Conservation (phyloP, 2,888 invertebrate species). For the Anagyrus pseudococci region DNA sequence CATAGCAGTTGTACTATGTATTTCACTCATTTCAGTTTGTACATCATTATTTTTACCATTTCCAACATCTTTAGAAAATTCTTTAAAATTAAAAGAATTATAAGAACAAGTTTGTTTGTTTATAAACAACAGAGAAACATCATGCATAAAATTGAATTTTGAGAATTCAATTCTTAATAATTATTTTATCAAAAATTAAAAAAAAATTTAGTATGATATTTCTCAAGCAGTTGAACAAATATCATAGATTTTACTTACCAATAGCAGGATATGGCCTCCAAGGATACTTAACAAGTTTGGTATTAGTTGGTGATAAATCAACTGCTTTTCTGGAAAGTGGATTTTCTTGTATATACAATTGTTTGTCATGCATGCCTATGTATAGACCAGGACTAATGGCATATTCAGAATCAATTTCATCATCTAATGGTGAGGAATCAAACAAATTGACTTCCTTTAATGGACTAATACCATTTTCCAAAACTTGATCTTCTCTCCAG, state of each 20-base stretch:
- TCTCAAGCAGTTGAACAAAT: constrained; percentile 1
- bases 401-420: constrained; percentile 61
- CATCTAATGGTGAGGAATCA: constrained; percentile 66
- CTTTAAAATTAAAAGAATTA: constrained; percentile 38
- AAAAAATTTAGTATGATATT: not conserved
- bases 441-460: constrained; percentile 78
- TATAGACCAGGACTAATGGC: constrained; percentile 74
- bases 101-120: constrained; percentile 21
- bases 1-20: constrained; percentile 70
- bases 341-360: constrained; percentile 66
- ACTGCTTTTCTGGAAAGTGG: constrained; percentile 43
- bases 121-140: constrained; percentile 5
- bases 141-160: not conserved
- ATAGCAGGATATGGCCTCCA: constrained; percentile 77
- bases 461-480: constrained; percentile 47
- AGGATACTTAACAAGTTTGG: constrained; percentile 65
- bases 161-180: constrained; percentile 30
- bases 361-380: constrained; percentile 82
- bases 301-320: constrained; percentile 37
- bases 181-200: not conserved
- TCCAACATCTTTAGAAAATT: constrained; percentile 32
- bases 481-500: constrained; percentile 75
- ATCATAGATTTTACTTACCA: constrained; percentile 49
- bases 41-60: constrained; percentile 35
- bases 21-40: constrained; percentile 47